Conservation (phyloP, 2,797 vertebrate species). For the Galagoides demidoff region DNA sequence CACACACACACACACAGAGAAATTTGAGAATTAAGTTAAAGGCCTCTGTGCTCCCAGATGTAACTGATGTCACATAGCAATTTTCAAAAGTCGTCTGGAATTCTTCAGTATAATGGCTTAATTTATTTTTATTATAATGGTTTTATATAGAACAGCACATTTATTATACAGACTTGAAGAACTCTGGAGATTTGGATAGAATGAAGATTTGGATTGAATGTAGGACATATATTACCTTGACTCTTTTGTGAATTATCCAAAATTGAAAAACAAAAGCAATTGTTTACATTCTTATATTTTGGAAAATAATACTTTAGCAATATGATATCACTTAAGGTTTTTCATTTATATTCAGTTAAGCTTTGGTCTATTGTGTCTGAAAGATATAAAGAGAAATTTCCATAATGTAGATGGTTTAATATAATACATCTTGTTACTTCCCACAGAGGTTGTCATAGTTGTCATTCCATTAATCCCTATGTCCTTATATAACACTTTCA, state of each 20-base stretch:
- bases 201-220: constrained; percentile 50
- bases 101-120: not conserved
- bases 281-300: constrained; percentile 38
- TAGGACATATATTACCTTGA: constrained; percentile 33
- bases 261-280: constrained; percentile 65
- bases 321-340: constrained; percentile 68
- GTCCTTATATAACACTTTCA: not conserved
- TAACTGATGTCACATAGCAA: not conserved
- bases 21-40: constrained; percentile 16
- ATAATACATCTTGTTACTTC: constrained; percentile 60
- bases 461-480: constrained; percentile 53
- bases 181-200: constrained; percentile 48
- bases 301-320: constrained; percentile 55
- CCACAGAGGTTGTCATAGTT: constrained; percentile 49
- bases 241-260: not conserved
- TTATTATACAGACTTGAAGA: constrained; percentile 29
- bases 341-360: constrained; percentile 68
- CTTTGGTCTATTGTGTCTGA: constrained; percentile 61
- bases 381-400: constrained; percentile 65
- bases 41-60: not conserved
- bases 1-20: not conserved
- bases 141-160: constrained; percentile 9
- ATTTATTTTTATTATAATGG: constrained; percentile 52
- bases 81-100: constrained; percentile 28
- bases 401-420: constrained; percentile 69